A percentile compares a stretch with the other conserved stretches of the same genome.
These are phyloP conservation scores for Formicarius rufipectus DNA, from an alignment of 2,113 vertebrate genomes.

Conservation along the genomic window DNA sequence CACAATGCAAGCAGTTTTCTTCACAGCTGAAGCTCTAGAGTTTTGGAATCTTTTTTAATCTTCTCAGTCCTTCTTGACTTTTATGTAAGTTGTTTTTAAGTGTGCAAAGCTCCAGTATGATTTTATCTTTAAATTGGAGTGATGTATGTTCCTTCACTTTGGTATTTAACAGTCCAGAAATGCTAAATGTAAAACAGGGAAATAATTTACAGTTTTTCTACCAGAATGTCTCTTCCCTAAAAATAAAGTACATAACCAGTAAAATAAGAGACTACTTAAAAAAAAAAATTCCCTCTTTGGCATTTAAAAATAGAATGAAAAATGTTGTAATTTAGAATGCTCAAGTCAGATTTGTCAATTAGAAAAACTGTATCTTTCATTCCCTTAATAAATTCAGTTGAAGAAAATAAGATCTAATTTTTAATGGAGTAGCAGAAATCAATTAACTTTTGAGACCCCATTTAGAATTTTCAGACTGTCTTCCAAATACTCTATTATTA, in stretches of 20 bases:
- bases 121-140: not conserved
- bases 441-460: not conserved
- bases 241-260: not conserved
- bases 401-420: not conserved
- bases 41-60: slow-evolving; percentile 25
- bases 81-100: not conserved
- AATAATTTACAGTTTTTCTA: not conserved
- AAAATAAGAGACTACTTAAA: not conserved
- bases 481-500: not conserved
- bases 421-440: not conserved
- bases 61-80: slow-evolving; percentile 22
- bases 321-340: not conserved
- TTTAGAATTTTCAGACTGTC: not conserved
- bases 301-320: not conserved
- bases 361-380: not conserved
- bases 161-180: not conserved
- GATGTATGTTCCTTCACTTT: not conserved
- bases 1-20: not conserved
- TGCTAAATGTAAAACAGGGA: not conserved
- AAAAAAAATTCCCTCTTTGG: not conserved
- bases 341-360: not conserved
- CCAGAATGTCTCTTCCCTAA: not conserved
- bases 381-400: not conserved
- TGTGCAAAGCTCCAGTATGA: not conserved
- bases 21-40: not conserved